Base-by-base conservation (phyloP, 2,888 invertebrate genomes). In the Mimas tiliae region DNA sequence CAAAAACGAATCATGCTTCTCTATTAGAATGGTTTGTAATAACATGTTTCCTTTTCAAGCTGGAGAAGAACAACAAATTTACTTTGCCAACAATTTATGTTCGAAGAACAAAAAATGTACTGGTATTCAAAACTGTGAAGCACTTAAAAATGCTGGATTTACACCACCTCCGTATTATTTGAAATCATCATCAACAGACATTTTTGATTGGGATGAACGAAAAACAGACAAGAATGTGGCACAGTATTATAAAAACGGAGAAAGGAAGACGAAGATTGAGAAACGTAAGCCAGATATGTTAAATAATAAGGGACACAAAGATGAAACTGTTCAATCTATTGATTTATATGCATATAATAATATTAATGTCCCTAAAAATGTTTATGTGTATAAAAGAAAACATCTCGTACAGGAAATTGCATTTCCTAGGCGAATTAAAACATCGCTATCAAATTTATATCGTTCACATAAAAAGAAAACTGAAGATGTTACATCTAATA, bases 81-180 rank as follows among this genome's bases (percentile, higher is more conserved):
- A 58, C 12, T 58, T 58, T 42, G 38, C 38, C 19, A 9, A 38
- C 2, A 58, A 42, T 16, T 11, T 58, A 12, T 19, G 58, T 42
- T 19, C 19, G 12, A 42, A 38, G 19, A 50, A 50, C 19, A 38
- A 4, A 19, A 58, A 58, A 63, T 48, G 63, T 48, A n/a, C 33
- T 11, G 63, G 33, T 38, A 6, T 63, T 33, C 16, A 63, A 63
- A 63, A 50, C 16, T 48, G 34, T 34, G 33, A 34, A 38, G 58
- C 58, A 19, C 58, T 58, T 19, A 38, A 58, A 19, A 38, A 58
- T 42, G 38, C 19, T 19, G 58, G 42, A 16, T 12, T 58, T 4
- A 50, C 65, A 19, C 65, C 65, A 16, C 65, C 65, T 33, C 58
- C 65, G 19, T 65, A 65, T 48, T 45, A 50, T 14, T 27, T 58